Evolutionary conservation across 2,113 vertebrate species (phyloP).

Genomic region (Peromyscus californicus): DNA sequence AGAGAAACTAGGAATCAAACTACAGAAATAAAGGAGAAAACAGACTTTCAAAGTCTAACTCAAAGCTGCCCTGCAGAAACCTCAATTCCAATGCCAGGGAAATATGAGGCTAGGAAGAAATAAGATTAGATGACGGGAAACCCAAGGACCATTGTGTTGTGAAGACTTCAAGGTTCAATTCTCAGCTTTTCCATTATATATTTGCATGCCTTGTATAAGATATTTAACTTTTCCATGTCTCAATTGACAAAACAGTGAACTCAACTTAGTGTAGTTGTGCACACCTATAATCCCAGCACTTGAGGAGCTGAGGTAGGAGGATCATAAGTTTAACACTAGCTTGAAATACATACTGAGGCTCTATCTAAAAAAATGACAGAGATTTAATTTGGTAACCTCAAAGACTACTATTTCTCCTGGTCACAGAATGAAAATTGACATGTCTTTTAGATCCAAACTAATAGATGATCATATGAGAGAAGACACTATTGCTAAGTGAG

Average conservation of each 20-base stretch:
- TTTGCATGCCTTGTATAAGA: background rate
- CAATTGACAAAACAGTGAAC: background rate
- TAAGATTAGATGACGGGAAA: slow-evolving; percentile 35
- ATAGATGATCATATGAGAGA: background rate
- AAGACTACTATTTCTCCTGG: background rate
- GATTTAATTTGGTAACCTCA: background rate
- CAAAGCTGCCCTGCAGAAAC: background rate
- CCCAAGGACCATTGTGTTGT: background rate
- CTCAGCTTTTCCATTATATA: background rate
- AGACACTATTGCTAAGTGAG: background rate
- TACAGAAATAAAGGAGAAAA: slow-evolving; percentile 11
- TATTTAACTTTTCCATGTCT: background rate
- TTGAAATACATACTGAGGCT: background rate
- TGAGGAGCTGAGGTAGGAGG: background rate
- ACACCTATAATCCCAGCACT: background rate
- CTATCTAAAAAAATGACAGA: background rate
- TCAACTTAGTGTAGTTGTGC: background rate
- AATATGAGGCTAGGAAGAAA: background rate
- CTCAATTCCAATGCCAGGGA: background rate
- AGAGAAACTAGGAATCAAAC: background rate
- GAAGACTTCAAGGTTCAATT: background rate
- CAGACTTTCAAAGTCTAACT: background rate
- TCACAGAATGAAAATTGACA: background rate
- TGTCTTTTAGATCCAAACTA: background rate
- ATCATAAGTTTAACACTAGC: background rate